These are phyloP conservation scores for Ptychodera flava DNA, from an alignment of 35 echinoderm and acorn worm species.

Conservation along the genomic window DNA sequence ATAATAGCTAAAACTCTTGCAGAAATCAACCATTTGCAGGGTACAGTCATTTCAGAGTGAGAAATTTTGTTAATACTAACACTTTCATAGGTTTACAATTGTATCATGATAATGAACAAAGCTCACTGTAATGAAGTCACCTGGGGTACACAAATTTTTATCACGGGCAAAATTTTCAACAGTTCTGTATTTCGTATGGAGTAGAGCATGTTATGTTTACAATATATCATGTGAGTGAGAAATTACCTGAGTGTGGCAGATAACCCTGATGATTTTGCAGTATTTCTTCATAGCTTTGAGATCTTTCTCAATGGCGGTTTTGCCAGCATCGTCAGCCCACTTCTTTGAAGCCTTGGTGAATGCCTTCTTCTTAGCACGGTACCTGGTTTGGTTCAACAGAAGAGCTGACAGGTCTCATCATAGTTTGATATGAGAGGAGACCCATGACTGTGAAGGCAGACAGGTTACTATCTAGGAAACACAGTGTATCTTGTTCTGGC, in stretches of 20 bases:
- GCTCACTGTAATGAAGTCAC: too few species aligned
- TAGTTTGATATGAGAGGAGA: constrained; percentile 34
- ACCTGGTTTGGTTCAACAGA: constrained; percentile 40
- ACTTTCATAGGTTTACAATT: too few species aligned
- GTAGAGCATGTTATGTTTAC: too few species aligned
- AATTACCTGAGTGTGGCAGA: constrained; percentile 89
- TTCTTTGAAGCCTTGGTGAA: constrained; percentile 99
- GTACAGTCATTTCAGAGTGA: too few species aligned
- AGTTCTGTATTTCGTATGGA: too few species aligned
- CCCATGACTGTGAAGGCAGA: constrained; percentile 6
- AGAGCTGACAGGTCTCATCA: constrained; percentile 69
- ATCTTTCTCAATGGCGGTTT: constrained; percentile 89
- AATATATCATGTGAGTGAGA: too few species aligned
- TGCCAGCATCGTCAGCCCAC: constrained; percentile 93
- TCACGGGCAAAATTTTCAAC: not conserved
- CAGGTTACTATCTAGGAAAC: not conserved
- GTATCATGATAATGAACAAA: too few species aligned
- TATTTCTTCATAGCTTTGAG: constrained; percentile 93
- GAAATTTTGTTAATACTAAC: too few species aligned
- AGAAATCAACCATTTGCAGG: too few species aligned
- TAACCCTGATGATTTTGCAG: constrained; percentile 95
- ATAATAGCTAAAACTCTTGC: too few species aligned
- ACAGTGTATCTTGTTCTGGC: too few species aligned
- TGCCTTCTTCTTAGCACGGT: constrained; percentile 99
- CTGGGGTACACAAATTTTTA: not conserved